Evolutionary conservation across 2,888 invertebrate genomes (phyloP), one percentile per base, ranked within the genome.

Genomic region (Sacculina carcini): DNA sequence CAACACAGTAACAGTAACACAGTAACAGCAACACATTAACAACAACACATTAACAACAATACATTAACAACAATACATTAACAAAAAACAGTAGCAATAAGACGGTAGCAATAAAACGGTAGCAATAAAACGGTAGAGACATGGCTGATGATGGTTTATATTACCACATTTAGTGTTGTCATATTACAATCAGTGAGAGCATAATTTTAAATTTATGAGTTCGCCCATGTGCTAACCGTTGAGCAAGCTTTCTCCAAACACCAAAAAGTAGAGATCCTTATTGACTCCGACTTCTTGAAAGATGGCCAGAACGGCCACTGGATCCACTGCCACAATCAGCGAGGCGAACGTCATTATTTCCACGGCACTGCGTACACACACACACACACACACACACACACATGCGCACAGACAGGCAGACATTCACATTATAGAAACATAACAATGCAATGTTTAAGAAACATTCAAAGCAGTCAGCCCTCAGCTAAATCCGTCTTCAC

Each of bases 241-340:
- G 19, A 73, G 63, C 12, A 73, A 61, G 1, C 70, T 71, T 59
- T 73, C 73, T 28, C 73, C 73, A 60, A 73, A 73, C 10, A 73
- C 71, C 53, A 73, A 64, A 58, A 71, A 73, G 58, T 73, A 73
- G 24, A 73, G 62, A 58, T 67, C 67, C 56, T 69, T 68, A 59
- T 73, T 71, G 39, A 73, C 71, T 21, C 71, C 71, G 19, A 73
- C 63, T 58, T 71, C 69, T 59, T 68, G 66, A 58, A 71, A 71
- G 48, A 71, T 70, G 32, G 70, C 70, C 54, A 70, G 57, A 5
- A 70, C 70, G 1, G 72, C 71, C 5, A 72, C 72, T 2, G 72
- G 72, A 59, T 72, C 72, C 10, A 73, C 71, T n/a, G 72, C 72
- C 2, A 71, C 69, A 51, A 72, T 71, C 14, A 73, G 62, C 4